Evolutionary conservation across 2,797 vertebrate species (phyloP).

Genomic region (Buphagus erythrorhynchus): DNA sequence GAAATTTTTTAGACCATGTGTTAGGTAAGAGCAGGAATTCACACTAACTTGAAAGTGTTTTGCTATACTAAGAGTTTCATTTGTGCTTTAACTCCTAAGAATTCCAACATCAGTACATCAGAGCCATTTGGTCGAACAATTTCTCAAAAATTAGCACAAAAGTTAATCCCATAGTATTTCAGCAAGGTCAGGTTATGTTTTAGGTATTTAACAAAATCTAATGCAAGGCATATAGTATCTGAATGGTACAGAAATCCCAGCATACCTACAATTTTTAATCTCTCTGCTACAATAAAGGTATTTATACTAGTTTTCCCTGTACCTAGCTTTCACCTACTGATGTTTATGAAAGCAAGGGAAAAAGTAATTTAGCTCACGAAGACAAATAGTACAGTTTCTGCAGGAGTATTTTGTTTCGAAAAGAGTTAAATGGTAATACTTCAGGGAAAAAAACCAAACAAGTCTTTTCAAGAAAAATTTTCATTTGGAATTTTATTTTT

Average conservation of each 20-base stretch:
- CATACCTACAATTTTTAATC: background rate
- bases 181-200: background rate
- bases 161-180: background rate
- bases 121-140: background rate
- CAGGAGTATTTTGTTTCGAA: background rate
- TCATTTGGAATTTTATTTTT: background rate
- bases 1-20: background rate
- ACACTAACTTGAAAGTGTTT: background rate
- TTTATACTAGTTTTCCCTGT: background rate
- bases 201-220: background rate
- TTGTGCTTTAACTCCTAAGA: background rate
- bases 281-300: background rate
- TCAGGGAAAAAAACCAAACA: fast-evolving
- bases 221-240: background rate
- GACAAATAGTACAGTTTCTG: background rate
- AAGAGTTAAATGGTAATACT: background rate
- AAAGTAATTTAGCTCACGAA: background rate
- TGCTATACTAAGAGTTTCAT: background rate
- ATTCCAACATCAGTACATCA: background rate
- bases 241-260: background rate
- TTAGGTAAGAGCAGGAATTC: background rate
- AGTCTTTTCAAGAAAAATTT: background rate
- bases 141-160: background rate
- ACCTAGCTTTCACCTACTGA: background rate
- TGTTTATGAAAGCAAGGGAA: background rate